These are phyloP conservation scores for Amorpha juglandis DNA, from an alignment of 2,888 invertebrate genomes.

Conservation along the genomic window DNA sequence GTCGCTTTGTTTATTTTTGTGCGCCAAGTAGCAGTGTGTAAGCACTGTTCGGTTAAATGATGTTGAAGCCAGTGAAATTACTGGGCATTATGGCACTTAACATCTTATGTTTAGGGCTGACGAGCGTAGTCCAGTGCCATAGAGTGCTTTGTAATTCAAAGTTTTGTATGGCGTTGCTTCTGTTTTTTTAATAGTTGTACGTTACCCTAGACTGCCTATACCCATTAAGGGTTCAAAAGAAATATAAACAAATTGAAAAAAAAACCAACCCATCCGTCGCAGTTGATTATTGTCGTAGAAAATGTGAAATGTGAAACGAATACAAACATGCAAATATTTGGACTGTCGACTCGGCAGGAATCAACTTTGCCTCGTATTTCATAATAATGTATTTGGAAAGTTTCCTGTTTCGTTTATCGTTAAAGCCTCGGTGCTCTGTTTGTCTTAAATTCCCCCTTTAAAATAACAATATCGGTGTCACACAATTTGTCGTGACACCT, in stretches of 20 bases:
- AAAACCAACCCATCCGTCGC: conserved; percentile 23
- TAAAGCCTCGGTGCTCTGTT: conserved; percentile 43
- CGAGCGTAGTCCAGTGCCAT: no score
- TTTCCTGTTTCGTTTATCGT: conserved; percentile 55
- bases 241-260: background rate
- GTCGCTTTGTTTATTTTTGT: no score
- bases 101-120: no score
- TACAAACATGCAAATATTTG: conserved; percentile 57
- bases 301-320: conserved; percentile 43
- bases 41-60: no score
- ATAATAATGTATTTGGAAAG: conserved; percentile 62
- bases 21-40: no score
- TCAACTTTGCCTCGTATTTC: conserved; percentile 57
- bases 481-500: conserved; percentile 47
- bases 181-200: no score
- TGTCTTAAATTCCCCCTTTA: conserved; percentile 43
- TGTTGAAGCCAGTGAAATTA: no score
- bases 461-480: conserved; percentile 54
- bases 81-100: no score
- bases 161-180: no score
- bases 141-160: no score
- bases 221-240: background rate
- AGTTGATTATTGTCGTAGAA: conserved; percentile 35
- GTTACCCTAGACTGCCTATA: no score
- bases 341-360: conserved; percentile 45